phyloP scores from a whole-genome alignment of 1,140 invertebrate species.

The Babylonia areolata region DNA sequence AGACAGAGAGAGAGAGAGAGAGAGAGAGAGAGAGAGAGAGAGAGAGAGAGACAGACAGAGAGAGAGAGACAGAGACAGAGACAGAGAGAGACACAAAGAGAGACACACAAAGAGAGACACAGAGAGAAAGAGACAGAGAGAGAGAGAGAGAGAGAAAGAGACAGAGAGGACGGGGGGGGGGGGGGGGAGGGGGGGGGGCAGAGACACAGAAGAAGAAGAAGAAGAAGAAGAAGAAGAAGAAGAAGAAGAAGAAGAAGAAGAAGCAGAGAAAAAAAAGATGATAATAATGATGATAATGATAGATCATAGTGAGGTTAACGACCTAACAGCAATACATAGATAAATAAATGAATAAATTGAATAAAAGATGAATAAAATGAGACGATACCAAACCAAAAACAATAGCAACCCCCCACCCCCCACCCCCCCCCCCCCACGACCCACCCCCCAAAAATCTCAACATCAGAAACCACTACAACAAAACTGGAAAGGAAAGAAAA shows the following conservation, averaged over 20 bases:
- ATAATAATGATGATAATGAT: too few species aligned
- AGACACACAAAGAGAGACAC: neutral
- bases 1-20: neutral
- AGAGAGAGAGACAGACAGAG: neutral
- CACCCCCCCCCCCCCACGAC: too few species aligned
- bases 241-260: neutral
- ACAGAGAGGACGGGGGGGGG: neutral
- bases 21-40: neutral
- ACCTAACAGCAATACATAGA: too few species aligned
- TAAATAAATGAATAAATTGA: too few species aligned
- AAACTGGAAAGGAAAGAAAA: too few species aligned
- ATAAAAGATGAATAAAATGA: too few species aligned
- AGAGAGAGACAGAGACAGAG: neutral
- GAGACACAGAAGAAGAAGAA: neutral
- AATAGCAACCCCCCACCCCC: too few species aligned
- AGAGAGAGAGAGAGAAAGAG: neutral
- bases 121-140: neutral
- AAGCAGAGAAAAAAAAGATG: too few species aligned
- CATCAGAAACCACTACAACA: too few species aligned
- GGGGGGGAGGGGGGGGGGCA: neutral
- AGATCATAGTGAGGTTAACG: too few species aligned
- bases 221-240: neutral
- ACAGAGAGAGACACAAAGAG: neutral
- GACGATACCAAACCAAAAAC: too few species aligned
- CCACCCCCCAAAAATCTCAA: too few species aligned